Evolutionary conservation across 2,797 vertebrate species (phyloP), one percentile per base, ranked within the genome.

Genomic region (Ctenosaura bakeri): DNA sequence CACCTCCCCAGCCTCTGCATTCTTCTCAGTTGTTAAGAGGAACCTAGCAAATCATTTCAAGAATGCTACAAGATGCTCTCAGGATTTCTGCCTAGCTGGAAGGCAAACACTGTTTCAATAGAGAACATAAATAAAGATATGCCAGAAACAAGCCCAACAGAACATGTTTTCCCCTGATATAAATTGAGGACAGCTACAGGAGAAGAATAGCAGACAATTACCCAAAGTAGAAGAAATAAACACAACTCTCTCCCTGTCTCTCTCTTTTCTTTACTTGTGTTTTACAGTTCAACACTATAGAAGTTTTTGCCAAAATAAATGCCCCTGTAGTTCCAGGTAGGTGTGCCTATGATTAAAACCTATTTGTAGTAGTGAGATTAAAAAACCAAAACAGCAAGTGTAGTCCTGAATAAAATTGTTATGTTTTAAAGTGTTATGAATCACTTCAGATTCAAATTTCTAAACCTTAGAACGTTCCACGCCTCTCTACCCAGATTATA

Each of bases 11-110:
- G 0, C 0, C 13, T 59, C 66, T n/a, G 77, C 42, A 78, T 26
- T 78, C 22, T 77, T 80, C 59, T 84, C 20, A 84, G 22, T 88
- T 93, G 82, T 6, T 79, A 89, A 29, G 13, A 86, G 3, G 24
- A 3, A 90, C 20, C 24, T 76, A 20, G 69, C 52, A 66, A 7
- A 35, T 92, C 71, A 85, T 89, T 69, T 42, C 46, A 64, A 16
- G 83, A 80, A 9, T 52, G 2, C 64, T 82, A 0, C 1, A 88
- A 1, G 3, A 29, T 12, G 12, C 1, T 20, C 50, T 71, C 29
- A 52, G 2, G 7, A 18, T 86, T 93, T 92, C 50, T 9, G 35
- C 62, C 4, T 29, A 56, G 77, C 50, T 74, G 29, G 3, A 85
- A 54, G 20, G 52, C 3, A 88, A 66, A 82, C 14, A 78, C 0